A percentile compares a stretch with the other conserved stretches of the same genome.
These are phyloP conservation scores for Helostoma temminkii DNA, from an alignment of 2,797 vertebrate genomes.

Conservation along the genomic window DNA sequence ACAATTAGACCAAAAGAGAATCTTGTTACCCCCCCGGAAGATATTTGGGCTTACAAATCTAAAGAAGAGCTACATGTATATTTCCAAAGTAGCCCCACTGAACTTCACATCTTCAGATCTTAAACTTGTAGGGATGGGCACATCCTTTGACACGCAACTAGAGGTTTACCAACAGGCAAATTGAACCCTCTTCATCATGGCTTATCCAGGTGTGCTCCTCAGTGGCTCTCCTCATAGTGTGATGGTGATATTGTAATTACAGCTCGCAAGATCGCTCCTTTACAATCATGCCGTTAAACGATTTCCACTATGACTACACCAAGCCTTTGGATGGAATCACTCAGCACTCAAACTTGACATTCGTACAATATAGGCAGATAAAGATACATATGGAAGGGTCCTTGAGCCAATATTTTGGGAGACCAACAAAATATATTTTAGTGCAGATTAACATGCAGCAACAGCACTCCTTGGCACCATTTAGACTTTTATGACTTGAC, in stretches of 20 bases:
- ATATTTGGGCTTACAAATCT: constrained; percentile 69
- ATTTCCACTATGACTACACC: constrained; percentile 62
- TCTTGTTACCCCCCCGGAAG: constrained; percentile 54
- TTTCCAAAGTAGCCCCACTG: constrained; percentile 54
- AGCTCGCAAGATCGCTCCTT: constrained; percentile 58
- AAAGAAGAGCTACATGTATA: constrained; percentile 50
- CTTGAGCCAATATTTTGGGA: constrained; percentile 84
- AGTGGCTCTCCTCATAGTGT: constrained; percentile 46
- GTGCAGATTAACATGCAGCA: constrained; percentile 88
- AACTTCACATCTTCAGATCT: constrained; percentile 45
- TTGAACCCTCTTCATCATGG: constrained; percentile 17
- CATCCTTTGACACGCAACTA: constrained; percentile 26
- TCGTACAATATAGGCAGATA: constrained; percentile 74
- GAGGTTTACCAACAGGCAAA: constrained; percentile 28
- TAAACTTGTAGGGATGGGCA: constrained; percentile 31
- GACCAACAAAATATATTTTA: constrained; percentile 81
- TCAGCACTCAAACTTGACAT: constrained; percentile 70
- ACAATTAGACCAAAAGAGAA: constrained; percentile 76
- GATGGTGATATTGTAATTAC: constrained; percentile 52
- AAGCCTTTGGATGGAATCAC: constrained; percentile 68
- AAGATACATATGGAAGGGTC: constrained; percentile 80
- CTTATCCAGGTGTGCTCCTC: constrained; percentile 35
- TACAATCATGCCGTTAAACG: constrained; percentile 56
- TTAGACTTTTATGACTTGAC: constrained; percentile 76
- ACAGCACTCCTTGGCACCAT: constrained; percentile 84